Conservation (phyloP, 2,797 vertebrate genomes). For the Typhlichthys subterraneus region DNA sequence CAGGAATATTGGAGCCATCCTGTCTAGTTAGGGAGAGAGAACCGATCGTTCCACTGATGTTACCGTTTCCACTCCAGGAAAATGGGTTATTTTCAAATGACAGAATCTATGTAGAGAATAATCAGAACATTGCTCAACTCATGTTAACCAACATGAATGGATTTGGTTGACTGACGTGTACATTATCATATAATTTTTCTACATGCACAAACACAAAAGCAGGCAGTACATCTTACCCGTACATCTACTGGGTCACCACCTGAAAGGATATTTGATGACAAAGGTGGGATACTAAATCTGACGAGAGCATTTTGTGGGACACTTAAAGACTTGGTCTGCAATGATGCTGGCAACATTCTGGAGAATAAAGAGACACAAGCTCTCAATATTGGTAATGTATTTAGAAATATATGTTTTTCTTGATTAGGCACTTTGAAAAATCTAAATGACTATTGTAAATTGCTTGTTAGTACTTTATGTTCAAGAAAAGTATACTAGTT, state of each 20-base stretch:
- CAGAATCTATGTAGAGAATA: slow-evolving; percentile 79
- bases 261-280: slow-evolving; percentile 54
- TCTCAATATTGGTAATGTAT: neutral
- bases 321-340: slow-evolving; percentile 59
- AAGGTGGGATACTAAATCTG: slow-evolving; percentile 79
- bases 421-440: neutral
- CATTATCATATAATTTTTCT: neutral
- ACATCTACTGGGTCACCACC: slow-evolving; percentile 79
- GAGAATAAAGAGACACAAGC: slow-evolving; percentile 1
- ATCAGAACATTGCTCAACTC: neutral
- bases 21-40: slow-evolving; percentile 79
- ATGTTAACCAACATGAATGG: neutral
- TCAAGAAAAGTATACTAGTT: no score
- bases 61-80: slow-evolving; percentile 68
- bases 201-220: slow-evolving; percentile 1
- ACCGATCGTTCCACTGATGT: slow-evolving; percentile 79
- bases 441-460: neutral
- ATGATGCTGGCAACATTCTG: slow-evolving; percentile 51
- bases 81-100: slow-evolving; percentile 84
- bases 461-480: no score
- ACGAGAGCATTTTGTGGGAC: slow-evolving; percentile 59
- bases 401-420: neutral
- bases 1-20: slow-evolving; percentile 76
- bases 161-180: no score
- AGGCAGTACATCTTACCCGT: slow-evolving; percentile 73